A percentile compares a stretch with the other conserved stretches of the same genome.
Conservation (phyloP, 2,113 vertebrate species). For the Epinephelus cyanopodus region DNA sequence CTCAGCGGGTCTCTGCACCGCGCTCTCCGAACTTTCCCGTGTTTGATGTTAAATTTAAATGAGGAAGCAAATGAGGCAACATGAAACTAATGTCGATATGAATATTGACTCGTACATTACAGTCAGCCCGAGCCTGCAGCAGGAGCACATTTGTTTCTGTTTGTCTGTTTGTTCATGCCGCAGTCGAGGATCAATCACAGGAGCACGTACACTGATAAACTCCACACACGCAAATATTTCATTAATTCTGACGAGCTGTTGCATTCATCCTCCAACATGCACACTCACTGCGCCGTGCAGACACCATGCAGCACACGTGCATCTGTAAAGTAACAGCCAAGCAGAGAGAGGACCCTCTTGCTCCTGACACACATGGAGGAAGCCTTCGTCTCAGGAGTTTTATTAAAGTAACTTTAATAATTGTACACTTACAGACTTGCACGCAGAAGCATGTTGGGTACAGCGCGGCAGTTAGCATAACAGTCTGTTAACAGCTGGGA, state of each 20-base stretch:
- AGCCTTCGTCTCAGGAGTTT: no score
- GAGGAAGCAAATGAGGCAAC: constrained; percentile 35
- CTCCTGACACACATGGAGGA: no score
- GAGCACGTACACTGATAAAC: not conserved
- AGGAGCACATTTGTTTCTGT: constrained; percentile 16
- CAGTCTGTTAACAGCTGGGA: no score
- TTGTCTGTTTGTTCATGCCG: constrained; percentile 18
- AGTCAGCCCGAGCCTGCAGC: constrained; percentile 12
- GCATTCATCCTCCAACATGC: not conserved
- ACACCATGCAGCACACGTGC: not conserved
- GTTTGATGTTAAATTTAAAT: constrained; percentile 22
- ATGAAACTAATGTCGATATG: constrained; percentile 17
- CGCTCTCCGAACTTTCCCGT: not conserved
- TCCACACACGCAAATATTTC: not conserved
- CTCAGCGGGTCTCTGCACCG: not conserved
- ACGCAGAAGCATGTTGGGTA: no score
- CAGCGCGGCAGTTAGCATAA: no score
- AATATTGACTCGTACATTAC: constrained; percentile 24
- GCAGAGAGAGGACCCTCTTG: no score
- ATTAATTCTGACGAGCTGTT: not conserved
- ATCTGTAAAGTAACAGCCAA: not conserved
- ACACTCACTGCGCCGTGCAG: not conserved
- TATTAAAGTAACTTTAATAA: no score
- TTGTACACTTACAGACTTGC: no score
- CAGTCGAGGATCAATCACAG: constrained; percentile 9